A percentile compares a stretch with the other conserved stretches of the same genome.
Evolutionary conservation across 2,797 vertebrate genomes (phyloP).

Genomic region (Florisuga fusca): DNA sequence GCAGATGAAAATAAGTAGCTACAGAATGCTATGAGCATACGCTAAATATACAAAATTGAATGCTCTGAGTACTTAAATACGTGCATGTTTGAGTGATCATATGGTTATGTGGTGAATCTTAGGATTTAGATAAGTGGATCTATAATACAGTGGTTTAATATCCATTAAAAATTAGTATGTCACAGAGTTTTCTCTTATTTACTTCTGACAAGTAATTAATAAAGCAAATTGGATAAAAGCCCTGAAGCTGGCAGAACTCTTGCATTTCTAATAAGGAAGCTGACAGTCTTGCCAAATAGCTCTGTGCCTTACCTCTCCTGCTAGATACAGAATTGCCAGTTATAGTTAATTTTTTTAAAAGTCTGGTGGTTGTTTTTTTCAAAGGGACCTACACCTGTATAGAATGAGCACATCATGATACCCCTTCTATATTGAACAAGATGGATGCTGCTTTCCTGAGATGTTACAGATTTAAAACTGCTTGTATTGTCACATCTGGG

Average conservation of each 20-base stretch:
- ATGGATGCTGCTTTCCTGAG: neutral
- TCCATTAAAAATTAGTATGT: neutral
- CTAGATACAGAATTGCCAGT: neutral
- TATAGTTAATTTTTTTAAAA: neutral
- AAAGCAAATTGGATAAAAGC: conserved; percentile 55
- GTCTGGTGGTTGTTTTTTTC: neutral
- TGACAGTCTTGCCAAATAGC: neutral
- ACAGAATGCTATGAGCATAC: neutral
- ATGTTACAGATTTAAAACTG: neutral
- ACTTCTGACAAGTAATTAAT: conserved; percentile 62
- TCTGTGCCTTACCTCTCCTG: neutral
- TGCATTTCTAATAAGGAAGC: conserved; percentile 37
- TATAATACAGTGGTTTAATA: conserved; percentile 15
- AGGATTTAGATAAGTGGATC: neutral
- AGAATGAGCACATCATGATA: neutral
- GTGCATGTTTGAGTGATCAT: neutral
- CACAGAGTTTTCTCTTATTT: conserved; percentile 48
- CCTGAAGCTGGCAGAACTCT: conserved; percentile 18
- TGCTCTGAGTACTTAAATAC: neutral
- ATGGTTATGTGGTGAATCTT: neutral
- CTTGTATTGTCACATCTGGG: neutral
- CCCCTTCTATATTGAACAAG: neutral
- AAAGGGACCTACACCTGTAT: neutral
- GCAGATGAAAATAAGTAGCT: neutral
- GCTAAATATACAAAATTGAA: neutral